phyloP scores from a whole-genome alignment of 2,113 vertebrate genomes.

The Ifrita kowaldi region DNA sequence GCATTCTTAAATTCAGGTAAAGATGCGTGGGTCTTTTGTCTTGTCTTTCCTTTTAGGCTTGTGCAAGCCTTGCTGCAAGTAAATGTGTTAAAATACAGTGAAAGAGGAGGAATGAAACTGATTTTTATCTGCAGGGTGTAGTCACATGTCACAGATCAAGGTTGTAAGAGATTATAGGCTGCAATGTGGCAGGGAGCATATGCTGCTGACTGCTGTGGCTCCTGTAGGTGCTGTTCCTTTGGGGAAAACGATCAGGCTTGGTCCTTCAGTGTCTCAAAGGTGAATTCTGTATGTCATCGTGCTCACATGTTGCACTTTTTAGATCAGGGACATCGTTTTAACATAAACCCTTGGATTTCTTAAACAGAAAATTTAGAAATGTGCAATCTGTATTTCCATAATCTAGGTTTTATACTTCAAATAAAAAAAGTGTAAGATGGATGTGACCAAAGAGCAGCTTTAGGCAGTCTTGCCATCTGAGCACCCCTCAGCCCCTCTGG shows the following conservation, averaged over 20 bases:
- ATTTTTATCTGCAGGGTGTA: neutral
- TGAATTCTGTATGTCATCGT: neutral
- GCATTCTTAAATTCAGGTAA: neutral
- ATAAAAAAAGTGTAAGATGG: neutral
- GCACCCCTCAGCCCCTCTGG: neutral
- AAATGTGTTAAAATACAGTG: neutral
- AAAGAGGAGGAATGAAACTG: neutral
- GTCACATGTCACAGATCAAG: neutral
- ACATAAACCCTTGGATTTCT: neutral
- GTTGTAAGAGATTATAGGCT: neutral
- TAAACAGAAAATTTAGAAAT: neutral
- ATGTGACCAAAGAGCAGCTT: neutral
- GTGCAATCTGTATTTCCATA: fast-evolving
- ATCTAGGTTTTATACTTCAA: neutral
- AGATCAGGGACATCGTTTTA: neutral
- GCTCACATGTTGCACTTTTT: neutral
- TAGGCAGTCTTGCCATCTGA: neutral
- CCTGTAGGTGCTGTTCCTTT: neutral
- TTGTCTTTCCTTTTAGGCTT: neutral
- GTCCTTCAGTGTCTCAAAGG: neutral
- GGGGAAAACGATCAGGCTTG: neutral
- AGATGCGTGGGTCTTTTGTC: neutral
- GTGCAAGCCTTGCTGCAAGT: neutral
- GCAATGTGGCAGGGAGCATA: neutral
- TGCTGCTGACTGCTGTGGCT: neutral